A percentile compares a stretch with the other conserved stretches of the same genome.
phyloP scores from a whole-genome alignment of 1,140 invertebrate species.

The Drosophila baimaii region DNA sequence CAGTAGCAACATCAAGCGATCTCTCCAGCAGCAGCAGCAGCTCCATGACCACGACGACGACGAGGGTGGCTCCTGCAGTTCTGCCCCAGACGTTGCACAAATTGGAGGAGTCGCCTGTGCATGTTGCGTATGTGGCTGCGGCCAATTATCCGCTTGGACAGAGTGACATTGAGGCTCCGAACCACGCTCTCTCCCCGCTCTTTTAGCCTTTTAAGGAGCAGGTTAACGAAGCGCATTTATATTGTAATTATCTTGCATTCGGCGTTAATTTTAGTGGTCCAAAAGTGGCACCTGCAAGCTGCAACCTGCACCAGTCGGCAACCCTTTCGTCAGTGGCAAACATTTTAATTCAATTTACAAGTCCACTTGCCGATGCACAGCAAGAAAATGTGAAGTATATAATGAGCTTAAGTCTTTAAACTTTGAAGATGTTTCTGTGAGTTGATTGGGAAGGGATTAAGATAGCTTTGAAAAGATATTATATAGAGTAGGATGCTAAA shows the following conservation, averaged over 20 bases:
- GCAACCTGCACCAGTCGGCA: constrained; percentile 61
- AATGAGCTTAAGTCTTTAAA: too few species aligned
- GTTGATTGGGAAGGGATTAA: too few species aligned
- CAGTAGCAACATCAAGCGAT: constrained; percentile 21
- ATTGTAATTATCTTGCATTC: constrained; percentile 78
- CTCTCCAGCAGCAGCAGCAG: constrained; percentile 15
- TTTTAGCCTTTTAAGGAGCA: constrained; percentile 67
- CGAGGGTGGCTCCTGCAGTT: constrained; percentile 71
- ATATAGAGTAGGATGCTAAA: too few species aligned
- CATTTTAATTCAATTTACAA: constrained; percentile 84
- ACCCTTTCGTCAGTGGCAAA: constrained; percentile 61
- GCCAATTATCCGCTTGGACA: constrained; percentile 66
- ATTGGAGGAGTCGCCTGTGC: constrained; percentile 48
- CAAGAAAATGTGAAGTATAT: neutral
- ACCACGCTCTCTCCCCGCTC: neutral
- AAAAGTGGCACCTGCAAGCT: constrained; percentile 61
- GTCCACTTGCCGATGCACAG: constrained; percentile 35
- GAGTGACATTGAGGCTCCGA: constrained; percentile 62
- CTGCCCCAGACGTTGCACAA: constrained; percentile 47
- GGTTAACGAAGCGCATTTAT: constrained; percentile 72
- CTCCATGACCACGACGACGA: constrained; percentile 15
- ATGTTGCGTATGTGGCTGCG: constrained; percentile 10
- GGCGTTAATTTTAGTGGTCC: constrained; percentile 76
- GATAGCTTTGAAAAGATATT: too few species aligned
- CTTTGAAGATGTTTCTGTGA: too few species aligned